Base-by-base conservation (phyloP, 2,888 invertebrate species). In the Cenopis cana region DNA sequence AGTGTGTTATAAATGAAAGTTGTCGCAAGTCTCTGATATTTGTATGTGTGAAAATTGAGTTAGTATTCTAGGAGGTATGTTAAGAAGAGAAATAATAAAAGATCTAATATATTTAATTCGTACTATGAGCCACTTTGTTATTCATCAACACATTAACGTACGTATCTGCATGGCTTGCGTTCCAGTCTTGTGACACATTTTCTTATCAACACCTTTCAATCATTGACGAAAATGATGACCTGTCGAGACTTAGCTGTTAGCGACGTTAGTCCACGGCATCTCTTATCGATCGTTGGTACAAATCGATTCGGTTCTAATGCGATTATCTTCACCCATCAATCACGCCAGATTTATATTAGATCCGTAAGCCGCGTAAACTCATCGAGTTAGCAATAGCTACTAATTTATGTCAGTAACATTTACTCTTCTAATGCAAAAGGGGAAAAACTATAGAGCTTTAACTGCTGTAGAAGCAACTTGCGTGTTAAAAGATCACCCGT, bases 191-290 rank as follows among this genome's bases (percentile, higher is more conserved):
- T 46, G 60, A 60, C 60, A 60, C 60, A 11, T 11, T 60, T 49
- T 46, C 29, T 60, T 60, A 60, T 46, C 41, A 60, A 46, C 20
- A 54, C 55, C 36, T 17, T 6, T 57, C 38, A 57, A 38, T 57
- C 9, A 38, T 18, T 12, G 8, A 38, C 38, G n/a, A n/a, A n/a
- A n/a, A n/a, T n/a, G n/a, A n/a, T n/a, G 38, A 57, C n/a, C 12
- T 14, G n/a, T 2, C 17, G 49, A 50, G 41, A 11, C 14, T 41
- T 52, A 11, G 17, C 20, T 55, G 54, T 9, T 24, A 55, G 8
- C 29, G 29, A 9, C n/a, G n/a, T n/a, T n/a, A n/a, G n/a, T n/a
- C 8, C 29, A 29, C 29, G 12, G 14, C 12, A n/a, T 55, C 29
- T 29, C 55, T 55, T 17, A 56, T 52, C 41, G 12, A 52, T 20